Base-by-base conservation (phyloP, 2,888 invertebrate species). In the Idaea straminata region DNA sequence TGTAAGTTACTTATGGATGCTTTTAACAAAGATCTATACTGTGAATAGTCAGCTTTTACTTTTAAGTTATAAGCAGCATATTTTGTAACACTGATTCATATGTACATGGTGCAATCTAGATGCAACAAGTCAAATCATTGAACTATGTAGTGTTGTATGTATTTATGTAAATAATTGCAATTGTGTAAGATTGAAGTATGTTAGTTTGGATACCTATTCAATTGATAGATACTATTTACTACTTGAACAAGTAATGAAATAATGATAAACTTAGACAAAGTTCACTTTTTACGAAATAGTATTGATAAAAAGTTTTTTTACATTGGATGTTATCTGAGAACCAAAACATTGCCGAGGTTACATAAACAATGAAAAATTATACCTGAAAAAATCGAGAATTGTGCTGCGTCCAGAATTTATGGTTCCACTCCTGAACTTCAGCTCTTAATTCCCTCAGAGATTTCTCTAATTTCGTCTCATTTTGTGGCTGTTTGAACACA, bases 341-440 rank as follows among this genome's bases (percentile, higher is more conserved):
- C 47, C 62, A 64, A 69, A 74, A 70, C 62, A 65, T 62, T 60
- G 57, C 16, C 15, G 58, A 59, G 38, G 59, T 65, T 66, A 61
- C 62, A 64, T 62, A 70, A 64, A 61, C 34, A 58, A 25, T 15
- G 35, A 62, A 64, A 66, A 65, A 67, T 25, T 35, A 38, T 81
- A 91, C 92, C 84, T 95, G 93, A 78, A 95, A 94, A 86, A 97
- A 98, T 65, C 94, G 94, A 35, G 94, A 93, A 81, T 98, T 98
- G 77, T 98, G 98, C 69, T 93, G 92, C 0, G 94, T 91, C 98
- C 98, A 98, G 88, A 98, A 98, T 57, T 94, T 90, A 72, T 97
- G 96, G 85, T 98, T 97, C 97, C 97, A 98, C 66, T 94, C 89
- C 77, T 97, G 96, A 0, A 96, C 96, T 69, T 95, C 95, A 71